Conservation (phyloP, 2,888 invertebrate genomes). For the Tanypteryx hageni region DNA sequence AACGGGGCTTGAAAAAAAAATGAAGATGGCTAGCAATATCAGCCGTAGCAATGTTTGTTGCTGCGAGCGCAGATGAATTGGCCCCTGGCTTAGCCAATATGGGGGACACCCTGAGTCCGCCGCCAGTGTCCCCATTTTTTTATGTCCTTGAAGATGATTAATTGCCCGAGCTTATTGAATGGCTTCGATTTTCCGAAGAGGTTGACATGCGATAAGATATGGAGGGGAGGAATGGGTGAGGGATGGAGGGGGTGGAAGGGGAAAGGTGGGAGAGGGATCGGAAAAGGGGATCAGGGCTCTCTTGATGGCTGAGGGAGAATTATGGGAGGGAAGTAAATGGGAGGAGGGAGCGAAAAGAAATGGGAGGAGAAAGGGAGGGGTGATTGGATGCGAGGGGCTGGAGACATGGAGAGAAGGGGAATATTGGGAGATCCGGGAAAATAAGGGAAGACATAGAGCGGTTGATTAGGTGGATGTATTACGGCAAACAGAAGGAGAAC, state of each 20-base stretch:
- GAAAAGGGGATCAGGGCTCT: slow-evolving; percentile 18
- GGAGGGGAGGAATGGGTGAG: background rate
- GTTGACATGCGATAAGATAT: slow-evolving; percentile 61
- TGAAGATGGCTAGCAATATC: background rate
- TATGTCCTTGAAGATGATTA: slow-evolving; percentile 64
- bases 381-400: slow-evolving; percentile 41
- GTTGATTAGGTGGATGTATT: slow-evolving; percentile 45
- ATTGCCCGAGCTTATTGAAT: slow-evolving; percentile 63
- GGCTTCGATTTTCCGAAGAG: slow-evolving; percentile 62
- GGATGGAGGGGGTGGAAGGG: background rate
- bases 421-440: slow-evolving; percentile 16
- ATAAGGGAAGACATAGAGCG: slow-evolving; percentile 54
- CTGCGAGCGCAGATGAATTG: slow-evolving; percentile 44
- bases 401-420: no score
- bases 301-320: slow-evolving; percentile 52
- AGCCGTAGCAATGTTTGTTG: no score
- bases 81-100: slow-evolving; percentile 38
- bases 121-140: slow-evolving; percentile 43
- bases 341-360: background rate
- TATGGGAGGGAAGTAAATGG: slow-evolving; percentile 16
- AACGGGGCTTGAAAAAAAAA: background rate
- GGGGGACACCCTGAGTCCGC: slow-evolving; percentile 6
- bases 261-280: background rate
- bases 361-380: background rate
- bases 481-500: slow-evolving; percentile 21